Base-by-base conservation (phyloP, 2,113 vertebrate species). In the Menidia beryllina region DNA sequence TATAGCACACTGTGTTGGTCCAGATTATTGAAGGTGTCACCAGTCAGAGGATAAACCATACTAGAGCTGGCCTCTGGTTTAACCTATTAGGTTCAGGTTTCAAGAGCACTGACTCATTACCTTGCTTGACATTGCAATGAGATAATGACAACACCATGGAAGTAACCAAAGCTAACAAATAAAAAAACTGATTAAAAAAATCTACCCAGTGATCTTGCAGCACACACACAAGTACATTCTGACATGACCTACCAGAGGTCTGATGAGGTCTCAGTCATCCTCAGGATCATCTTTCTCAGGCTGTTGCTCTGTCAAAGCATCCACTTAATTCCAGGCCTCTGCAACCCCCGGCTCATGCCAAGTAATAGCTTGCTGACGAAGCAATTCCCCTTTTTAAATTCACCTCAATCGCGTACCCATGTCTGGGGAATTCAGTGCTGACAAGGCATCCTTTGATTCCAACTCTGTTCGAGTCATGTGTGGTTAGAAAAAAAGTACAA, bases 361-460 rank as follows among this genome's bases (percentile, higher is more conserved):
- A 58, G 45, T 49, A 61, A 79, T 69, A 70, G 75, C 19, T 0
- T 87, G 84, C 84, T 88, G 83, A 90, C 70, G 36, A 81, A 88
- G 86, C 72, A 17, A 69, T 84, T 50, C 21, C 36, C 75, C 43
- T 55, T 52, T 53, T 70, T 81, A 66, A 80, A 82, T 85, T 85
- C 77, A 78, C 72, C 71, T 88, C 64, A 66, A 47, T 69, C 39
- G 19, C 71, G 61, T 62, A 58, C 45, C 65, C 76, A 72, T 81
- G 83, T 82, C 81, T 85, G 66, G 84, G 77, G 84, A 89, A 80
- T 84, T 83, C 82, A 80, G 51, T 86, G 87, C 87, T 90, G 88
- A 90, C 76, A 83, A 85, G 87, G 88, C 76, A 80, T 86, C 72
- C 72, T 85, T 90, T 91, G 79, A 91, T 90, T 92, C 86, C 72